phyloP scores from a whole-genome alignment of 2,797 vertebrate species.

The Falco novaeseelandiae region DNA sequence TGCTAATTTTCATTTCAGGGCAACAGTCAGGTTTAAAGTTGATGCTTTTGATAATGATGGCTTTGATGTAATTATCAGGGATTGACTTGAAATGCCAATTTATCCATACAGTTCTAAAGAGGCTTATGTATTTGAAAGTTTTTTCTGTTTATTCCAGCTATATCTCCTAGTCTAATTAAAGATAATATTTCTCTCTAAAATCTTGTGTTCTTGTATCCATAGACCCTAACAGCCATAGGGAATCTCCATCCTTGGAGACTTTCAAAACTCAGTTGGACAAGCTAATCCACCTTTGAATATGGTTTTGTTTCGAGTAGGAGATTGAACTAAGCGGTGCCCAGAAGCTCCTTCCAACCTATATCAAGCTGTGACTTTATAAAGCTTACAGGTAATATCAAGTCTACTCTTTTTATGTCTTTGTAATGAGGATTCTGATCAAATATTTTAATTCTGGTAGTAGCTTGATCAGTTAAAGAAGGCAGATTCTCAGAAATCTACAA shows the following conservation, averaged over 20 bases:
- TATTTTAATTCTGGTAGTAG: background rate
- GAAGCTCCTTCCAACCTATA: background rate
- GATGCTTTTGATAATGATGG: background rate
- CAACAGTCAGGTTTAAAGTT: background rate
- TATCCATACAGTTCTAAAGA: background rate
- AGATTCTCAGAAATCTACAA: background rate
- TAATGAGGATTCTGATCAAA: background rate
- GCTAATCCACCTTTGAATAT: background rate
- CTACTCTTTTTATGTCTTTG: background rate
- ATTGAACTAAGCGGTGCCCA: background rate
- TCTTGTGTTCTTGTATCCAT: background rate
- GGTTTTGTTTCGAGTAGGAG: background rate
- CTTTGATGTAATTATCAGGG: background rate
- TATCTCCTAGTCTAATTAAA: background rate
- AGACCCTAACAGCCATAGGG: background rate
- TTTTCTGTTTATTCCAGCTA: background rate
- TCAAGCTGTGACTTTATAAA: background rate
- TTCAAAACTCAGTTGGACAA: background rate
- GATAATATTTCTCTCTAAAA: background rate
- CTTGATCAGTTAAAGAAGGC: background rate
- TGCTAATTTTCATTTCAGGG: background rate
- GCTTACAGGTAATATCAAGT: background rate
- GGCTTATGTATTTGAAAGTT: background rate
- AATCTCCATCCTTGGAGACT: background rate
- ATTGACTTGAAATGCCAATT: background rate